A percentile compares a stretch with the other conserved stretches of the same genome.
phyloP scores from a whole-genome alignment of 2,888 invertebrate genomes.

The Drosophila meridiana region DNA sequence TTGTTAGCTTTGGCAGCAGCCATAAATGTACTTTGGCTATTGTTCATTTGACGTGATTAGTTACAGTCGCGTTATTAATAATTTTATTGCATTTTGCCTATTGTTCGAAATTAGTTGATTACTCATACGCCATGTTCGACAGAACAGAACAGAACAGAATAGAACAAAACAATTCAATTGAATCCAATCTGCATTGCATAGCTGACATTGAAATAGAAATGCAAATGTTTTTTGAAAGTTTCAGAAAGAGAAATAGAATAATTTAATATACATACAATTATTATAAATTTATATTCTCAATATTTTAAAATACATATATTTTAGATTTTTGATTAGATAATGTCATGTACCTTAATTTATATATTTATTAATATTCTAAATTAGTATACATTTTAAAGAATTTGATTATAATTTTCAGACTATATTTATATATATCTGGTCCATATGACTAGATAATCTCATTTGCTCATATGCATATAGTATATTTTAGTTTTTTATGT shows the following conservation, averaged over 20 bases:
- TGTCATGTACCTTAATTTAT: background rate
- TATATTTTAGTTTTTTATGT: no score
- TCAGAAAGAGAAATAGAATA: background rate
- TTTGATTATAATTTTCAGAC: no score
- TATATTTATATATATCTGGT: no score
- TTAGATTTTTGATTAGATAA: background rate
- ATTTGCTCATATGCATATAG: no score
- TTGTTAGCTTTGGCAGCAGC: conserved; percentile 59
- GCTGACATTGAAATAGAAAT: conserved; percentile 2
- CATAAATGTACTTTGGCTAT: conserved; percentile 45
- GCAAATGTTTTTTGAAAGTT: background rate
- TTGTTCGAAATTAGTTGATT: conserved; percentile 53
- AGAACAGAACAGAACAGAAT: background rate
- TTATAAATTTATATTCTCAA: background rate
- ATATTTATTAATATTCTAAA: background rate
- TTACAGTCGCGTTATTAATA: conserved; percentile 61
- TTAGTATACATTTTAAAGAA: no score
- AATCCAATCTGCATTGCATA: background rate
- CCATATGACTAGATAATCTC: no score
- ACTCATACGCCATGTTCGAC: conserved; percentile 48
- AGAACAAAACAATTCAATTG: conserved; percentile 8
- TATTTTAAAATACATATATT: background rate
- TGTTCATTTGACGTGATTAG: conserved; percentile 71
- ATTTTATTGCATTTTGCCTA: conserved; percentile 49
- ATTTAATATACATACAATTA: background rate